These are phyloP conservation scores for Pogoniulus pusillus DNA, from an alignment of 2,797 vertebrate species.

Conservation along the genomic window DNA sequence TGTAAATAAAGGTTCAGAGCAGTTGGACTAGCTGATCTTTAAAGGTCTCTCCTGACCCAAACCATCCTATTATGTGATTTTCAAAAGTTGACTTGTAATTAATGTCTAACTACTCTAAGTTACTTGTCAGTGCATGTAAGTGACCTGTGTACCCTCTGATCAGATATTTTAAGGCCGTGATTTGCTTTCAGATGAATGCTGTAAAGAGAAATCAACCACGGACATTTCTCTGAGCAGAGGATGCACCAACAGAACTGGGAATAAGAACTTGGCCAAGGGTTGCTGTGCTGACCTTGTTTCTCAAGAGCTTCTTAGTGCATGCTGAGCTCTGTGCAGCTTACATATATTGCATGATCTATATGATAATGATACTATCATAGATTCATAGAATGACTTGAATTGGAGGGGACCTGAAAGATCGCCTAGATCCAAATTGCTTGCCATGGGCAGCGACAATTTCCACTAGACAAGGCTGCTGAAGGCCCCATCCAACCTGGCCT, in stretches of 20 bases:
- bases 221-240: not conserved
- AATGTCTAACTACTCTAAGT: not conserved
- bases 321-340: accelerated
- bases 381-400: too few relatives aligned
- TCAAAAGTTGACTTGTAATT: not conserved
- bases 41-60: too few relatives aligned
- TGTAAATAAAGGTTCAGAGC: too few relatives aligned
- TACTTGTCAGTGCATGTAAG: not conserved
- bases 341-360: not conserved
- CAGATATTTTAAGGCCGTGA: not conserved
- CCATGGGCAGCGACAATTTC: too few relatives aligned
- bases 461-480: too few relatives aligned
- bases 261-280: not conserved
- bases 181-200: not conserved
- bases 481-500: too few relatives aligned
- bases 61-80: not conserved
- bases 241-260: too few relatives aligned
- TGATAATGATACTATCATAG: too few relatives aligned
- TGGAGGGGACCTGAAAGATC: too few relatives aligned
- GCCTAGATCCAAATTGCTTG: too few relatives aligned
- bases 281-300: not conserved
- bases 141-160: not conserved
- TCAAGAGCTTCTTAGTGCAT: accelerated
- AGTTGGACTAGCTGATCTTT: too few relatives aligned
- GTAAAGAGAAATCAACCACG: not conserved